These are phyloP conservation scores for Polydrusus cervinus DNA, from an alignment of 2,888 invertebrate species.

Conservation along the genomic window DNA sequence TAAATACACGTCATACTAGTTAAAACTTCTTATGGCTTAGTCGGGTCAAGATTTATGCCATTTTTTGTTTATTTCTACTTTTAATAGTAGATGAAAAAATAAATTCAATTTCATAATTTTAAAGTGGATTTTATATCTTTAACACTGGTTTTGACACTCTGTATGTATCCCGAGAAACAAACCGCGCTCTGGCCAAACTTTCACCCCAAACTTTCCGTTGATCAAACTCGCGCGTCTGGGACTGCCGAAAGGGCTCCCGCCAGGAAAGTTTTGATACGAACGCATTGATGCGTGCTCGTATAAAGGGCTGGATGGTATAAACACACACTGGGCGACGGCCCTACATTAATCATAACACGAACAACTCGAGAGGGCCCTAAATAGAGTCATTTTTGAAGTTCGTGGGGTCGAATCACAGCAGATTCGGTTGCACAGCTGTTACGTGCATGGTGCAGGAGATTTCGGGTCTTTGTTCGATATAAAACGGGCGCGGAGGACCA, in stretches of 20 bases:
- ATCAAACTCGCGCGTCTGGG: constrained; percentile 50
- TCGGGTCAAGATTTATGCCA: no score
- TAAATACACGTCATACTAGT: no score
- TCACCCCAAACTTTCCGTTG: constrained; percentile 50
- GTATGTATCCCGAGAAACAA: constrained; percentile 23
- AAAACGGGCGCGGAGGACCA: constrained; percentile 22
- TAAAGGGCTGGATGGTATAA: constrained; percentile 69
- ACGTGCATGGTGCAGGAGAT: constrained; percentile 51
- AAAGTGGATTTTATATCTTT: no score
- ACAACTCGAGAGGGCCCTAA: constrained; percentile 63
- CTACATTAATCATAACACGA: constrained; percentile 70
- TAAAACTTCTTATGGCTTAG: no score
- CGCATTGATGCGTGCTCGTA: constrained; percentile 69
- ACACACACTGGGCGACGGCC: constrained; percentile 64
- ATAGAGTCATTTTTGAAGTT: constrained; percentile 63
- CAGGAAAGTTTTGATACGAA: constrained; percentile 71
- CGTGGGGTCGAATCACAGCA: constrained; percentile 49
- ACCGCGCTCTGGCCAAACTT: constrained; percentile 47
- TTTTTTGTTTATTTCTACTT: no score
- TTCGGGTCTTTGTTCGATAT: constrained; percentile 45
- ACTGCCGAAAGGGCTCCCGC: constrained; percentile 55
- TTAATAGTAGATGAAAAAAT: no score
- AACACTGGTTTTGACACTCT: neutral
- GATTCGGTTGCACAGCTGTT: constrained; percentile 59
- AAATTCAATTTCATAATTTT: no score